Percentiles rank a stretch among this genome's conserved stretches.
These are phyloP conservation scores for Ceramica pisi DNA, from an alignment of 2,888 invertebrate species.

Conservation along the genomic window DNA sequence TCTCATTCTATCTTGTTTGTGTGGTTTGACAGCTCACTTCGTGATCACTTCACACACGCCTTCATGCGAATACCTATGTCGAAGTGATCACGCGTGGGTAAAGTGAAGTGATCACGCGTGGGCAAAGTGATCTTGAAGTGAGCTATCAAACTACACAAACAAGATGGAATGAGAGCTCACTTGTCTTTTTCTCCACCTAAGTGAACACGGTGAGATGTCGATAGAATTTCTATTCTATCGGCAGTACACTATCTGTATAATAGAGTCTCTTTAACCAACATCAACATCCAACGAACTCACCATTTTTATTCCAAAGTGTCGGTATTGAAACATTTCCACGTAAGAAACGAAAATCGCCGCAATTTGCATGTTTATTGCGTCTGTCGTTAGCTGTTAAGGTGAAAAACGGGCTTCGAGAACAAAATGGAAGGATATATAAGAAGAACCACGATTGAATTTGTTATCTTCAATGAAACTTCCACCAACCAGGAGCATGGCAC, in stretches of 20 bases:
- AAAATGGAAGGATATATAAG: conserved; percentile 11
- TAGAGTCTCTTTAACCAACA: not conserved
- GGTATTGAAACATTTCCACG: conserved; percentile 59
- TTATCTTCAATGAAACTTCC: not conserved
- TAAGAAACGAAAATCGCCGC: conserved; percentile 67
- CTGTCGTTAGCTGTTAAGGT: conserved; percentile 67
- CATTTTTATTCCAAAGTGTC: conserved; percentile 18
- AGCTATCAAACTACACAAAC: no score
- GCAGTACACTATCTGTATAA: not conserved
- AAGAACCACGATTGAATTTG: conserved; percentile 1
- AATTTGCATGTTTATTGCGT: conserved; percentile 85
- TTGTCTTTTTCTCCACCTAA: no score
- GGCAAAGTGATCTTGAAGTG: no score
- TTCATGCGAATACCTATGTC: no score
- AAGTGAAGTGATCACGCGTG: no score
- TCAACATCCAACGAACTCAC: not conserved
- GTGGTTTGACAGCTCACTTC: no score
- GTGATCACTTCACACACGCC: no score
- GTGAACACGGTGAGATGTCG: no score
- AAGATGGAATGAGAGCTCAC: no score
- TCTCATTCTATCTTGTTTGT: no score
- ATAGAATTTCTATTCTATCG: no score
- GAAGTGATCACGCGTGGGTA: no score
- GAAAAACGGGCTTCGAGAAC: conserved; percentile 64
- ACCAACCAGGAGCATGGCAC: not conserved